Base-by-base conservation (phyloP, 2,888 invertebrate species). In the Ptilodon capucinus region DNA sequence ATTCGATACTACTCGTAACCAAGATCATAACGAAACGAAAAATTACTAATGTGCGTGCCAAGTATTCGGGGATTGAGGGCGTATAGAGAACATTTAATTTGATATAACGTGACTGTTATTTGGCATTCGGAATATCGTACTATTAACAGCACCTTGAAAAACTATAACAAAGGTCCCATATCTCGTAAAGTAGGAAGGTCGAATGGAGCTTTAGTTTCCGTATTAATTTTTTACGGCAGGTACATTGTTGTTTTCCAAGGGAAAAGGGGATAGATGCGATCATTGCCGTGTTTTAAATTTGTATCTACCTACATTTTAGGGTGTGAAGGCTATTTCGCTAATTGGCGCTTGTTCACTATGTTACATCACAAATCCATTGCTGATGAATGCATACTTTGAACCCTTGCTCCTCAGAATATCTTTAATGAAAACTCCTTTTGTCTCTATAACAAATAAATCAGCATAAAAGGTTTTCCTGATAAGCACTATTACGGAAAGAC, bases 401-500 rank as follows among this genome's bases (percentile, higher is more conserved):
- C n/a, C n/a, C n/a, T n/a, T n/a, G n/a, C n/a, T n/a, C n/a, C n/a
- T n/a, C n/a, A n/a, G n/a, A n/a, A n/a, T n/a, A n/a, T n/a, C n/a
- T 9, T 9, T 17, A 35, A 35, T 17, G 9, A 11, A 35, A 18
- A 18, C 40, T 49, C 57, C 50, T 52, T 57, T 57, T 58, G 51
- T 63, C 46, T 57, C 49, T 44, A 51, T 49, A 61, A 63, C 60
- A 66, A 64, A 65, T 44, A 52, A 54, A 74, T 76, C 68, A 76
- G 68, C 74, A 75, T 78, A 79, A 77, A 79, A 74, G 67, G 70
- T 68, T 76, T 74, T 69, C 54, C 48, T 42, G 54, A 68, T 66
- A 64, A 67, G 68, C 52, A 59, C 45, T 59, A 64, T 54, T 56
- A 46, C 55, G 57, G 56, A 54, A 58, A 64, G 57, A 64, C 61